Evolutionary conservation across 1,140 invertebrate genomes (phyloP).

Genomic region (Trachelipus rathkii): DNA sequence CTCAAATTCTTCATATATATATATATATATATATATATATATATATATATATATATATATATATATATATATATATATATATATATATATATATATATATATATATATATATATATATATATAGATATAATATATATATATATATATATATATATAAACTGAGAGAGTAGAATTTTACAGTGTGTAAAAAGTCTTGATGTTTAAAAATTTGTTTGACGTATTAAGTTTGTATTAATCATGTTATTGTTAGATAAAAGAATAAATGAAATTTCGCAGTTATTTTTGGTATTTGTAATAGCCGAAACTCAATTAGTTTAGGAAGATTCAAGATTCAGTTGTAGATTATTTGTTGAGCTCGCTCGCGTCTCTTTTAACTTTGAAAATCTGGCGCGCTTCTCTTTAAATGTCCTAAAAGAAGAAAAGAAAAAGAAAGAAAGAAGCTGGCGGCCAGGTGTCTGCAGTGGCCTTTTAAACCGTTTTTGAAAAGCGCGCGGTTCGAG

Average conservation of each 20-base stretch:
- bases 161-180: too few species aligned
- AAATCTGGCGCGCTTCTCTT: neutral
- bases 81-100: slow-evolving; percentile 15
- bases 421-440: too few species aligned
- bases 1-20: neutral
- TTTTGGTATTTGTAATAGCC: neutral
- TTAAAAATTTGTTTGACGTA: too few species aligned
- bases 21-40: neutral
- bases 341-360: neutral
- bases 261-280: neutral
- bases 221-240: too few species aligned
- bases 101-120: slow-evolving; percentile 1
- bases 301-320: neutral
- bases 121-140: neutral
- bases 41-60: neutral
- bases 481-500: neutral
- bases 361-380: neutral
- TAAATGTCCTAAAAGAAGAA: neutral
- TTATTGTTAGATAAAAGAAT: neutral
- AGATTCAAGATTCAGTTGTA: neutral
- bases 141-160: neutral
- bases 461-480: slow-evolving; percentile 1
- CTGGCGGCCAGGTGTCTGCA: neutral
- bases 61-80: slow-evolving; percentile 7
- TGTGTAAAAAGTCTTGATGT: too few species aligned